phyloP scores from a whole-genome alignment of 1,140 invertebrate species.

The Hypothenemus hampei region DNA sequence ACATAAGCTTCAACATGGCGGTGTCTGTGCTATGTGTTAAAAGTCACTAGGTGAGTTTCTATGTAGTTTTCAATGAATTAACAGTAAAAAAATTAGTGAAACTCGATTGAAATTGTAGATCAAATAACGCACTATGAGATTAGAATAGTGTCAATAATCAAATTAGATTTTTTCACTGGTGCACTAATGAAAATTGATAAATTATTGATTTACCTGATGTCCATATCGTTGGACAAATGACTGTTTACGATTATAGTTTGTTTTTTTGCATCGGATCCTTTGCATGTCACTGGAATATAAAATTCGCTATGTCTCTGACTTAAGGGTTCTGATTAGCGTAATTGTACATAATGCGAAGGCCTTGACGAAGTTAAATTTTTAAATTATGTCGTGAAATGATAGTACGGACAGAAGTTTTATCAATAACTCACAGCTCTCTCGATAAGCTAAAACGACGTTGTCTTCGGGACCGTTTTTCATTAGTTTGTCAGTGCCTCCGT shows the following conservation, averaged over 20 bases:
- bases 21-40: slow-evolving; percentile 25
- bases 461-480: too few species aligned
- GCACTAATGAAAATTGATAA: slow-evolving; percentile 7
- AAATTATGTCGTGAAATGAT: slow-evolving; percentile 13
- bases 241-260: slow-evolving; percentile 11
- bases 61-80: slow-evolving; percentile 1
- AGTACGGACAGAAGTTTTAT: slow-evolving; percentile 11
- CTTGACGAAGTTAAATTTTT: slow-evolving; percentile 23
- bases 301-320: too few species aligned
- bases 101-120: background rate
- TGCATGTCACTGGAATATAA: slow-evolving; percentile 11
- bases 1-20: slow-evolving; percentile 28
- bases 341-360: slow-evolving; percentile 7
- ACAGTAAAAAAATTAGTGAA: background rate
- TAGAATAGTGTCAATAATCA: background rate
- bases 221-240: slow-evolving; percentile 9
- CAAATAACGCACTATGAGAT: background rate
- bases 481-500: too few species aligned
- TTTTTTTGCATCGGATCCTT: slow-evolving; percentile 10
- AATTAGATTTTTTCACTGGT: background rate
- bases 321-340: slow-evolving; percentile 16
- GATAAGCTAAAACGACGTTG: too few species aligned
- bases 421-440: too few species aligned
- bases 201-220: slow-evolving; percentile 16
- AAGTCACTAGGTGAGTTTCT: slow-evolving; percentile 26